phyloP scores from a whole-genome alignment of 2,888 invertebrate species.

The Parnassius apollo region DNA sequence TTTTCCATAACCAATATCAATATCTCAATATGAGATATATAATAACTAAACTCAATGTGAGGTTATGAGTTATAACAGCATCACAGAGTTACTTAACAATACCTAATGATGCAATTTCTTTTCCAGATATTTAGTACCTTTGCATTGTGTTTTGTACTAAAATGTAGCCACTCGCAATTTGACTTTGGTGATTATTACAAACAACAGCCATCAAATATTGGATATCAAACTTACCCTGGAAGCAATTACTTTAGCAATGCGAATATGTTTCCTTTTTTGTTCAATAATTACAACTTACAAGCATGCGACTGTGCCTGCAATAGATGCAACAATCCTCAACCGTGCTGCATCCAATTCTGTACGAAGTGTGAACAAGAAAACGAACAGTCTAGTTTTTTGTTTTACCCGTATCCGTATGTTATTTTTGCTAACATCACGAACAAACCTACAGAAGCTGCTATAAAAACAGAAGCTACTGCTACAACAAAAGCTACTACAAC shows the following conservation, averaged over 20 bases:
- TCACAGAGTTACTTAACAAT: too few relatives aligned
- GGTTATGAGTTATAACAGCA: too few relatives aligned
- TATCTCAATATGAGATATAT: too few relatives aligned
- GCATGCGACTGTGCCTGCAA: conserved; percentile 39
- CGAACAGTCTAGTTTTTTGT: conserved; percentile 36
- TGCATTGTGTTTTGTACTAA: conserved; percentile 3
- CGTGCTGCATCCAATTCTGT: conserved; percentile 44
- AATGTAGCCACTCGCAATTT: conserved; percentile 11
- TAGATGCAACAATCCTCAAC: conserved; percentile 37
- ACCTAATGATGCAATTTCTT: background rate
- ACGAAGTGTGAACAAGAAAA: conserved; percentile 30
- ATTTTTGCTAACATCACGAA: conserved; percentile 31
- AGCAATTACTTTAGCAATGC: conserved; percentile 10
- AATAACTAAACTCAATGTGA: too few relatives aligned
- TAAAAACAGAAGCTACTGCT: conserved; percentile 7
- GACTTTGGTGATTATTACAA: conserved; percentile 13
- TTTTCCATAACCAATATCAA: too few relatives aligned
- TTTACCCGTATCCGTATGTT: conserved; percentile 48
- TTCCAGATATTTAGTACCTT: conserved; percentile 14
- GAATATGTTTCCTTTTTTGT: background rate
- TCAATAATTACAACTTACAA: conserved; percentile 11
- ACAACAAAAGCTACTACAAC: conserved; percentile 9
- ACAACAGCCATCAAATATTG: conserved; percentile 7
- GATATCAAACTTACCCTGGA: conserved; percentile 7
- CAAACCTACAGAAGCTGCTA: conserved; percentile 7